A percentile compares a stretch with the other conserved stretches of the same genome.
Evolutionary conservation across 2,888 invertebrate genomes (phyloP).

Genomic region (Drosophila lutescens): DNA sequence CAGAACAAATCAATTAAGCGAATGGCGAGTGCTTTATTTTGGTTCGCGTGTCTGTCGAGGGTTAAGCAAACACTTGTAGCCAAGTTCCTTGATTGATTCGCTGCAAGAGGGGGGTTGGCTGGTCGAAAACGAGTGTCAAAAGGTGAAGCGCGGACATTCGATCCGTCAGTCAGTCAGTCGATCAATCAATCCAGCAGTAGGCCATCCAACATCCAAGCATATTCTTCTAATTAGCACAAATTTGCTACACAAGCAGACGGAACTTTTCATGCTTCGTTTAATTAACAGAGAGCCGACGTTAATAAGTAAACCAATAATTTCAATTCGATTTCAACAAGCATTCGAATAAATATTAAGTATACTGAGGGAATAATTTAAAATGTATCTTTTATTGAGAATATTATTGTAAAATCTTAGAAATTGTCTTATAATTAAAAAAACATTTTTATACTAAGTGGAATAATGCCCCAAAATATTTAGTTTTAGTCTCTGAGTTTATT

Average conservation of each 20-base stretch:
- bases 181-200: conserved; percentile 19
- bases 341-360: neutral
- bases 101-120: neutral
- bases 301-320: conserved; percentile 25
- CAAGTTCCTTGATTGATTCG: conserved; percentile 17
- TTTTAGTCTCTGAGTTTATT: no score
- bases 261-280: conserved; percentile 22
- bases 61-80: conserved; percentile 38
- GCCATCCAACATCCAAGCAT: neutral
- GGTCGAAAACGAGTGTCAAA: conserved; percentile 15
- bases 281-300: conserved; percentile 15
- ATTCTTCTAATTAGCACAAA: conserved; percentile 32
- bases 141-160: conserved; percentile 31
- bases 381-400: no score
- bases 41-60: conserved; percentile 41
- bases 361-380: no score
- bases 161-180: conserved; percentile 25
- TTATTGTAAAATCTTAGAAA: no score
- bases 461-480: no score
- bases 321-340: conserved; percentile 20
- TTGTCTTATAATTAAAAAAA: no score
- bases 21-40: conserved; percentile 38
- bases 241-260: conserved; percentile 22
- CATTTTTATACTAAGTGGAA: no score
- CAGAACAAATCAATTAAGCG: conserved; percentile 47